Evolutionary conservation across 1,140 invertebrate genomes (phyloP).

Genomic region (Piezodorus guildinii): DNA sequence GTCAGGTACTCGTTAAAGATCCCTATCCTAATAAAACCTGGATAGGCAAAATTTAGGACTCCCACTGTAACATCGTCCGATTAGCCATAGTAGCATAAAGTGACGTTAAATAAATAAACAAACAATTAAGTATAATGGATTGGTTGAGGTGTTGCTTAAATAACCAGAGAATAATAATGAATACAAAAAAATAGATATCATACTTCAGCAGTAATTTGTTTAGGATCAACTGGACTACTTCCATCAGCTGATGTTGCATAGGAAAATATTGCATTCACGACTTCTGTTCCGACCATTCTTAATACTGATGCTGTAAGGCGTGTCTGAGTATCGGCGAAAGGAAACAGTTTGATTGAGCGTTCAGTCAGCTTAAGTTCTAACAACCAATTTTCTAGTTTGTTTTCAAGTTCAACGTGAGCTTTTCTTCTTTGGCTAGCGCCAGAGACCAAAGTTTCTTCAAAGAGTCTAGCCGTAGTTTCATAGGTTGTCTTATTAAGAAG

Average conservation of each 20-base stretch:
- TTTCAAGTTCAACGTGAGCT: slow-evolving; percentile 65
- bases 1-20: no score
- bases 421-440: slow-evolving; percentile 53
- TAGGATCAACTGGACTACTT: slow-evolving; percentile 42
- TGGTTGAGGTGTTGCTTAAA: no score
- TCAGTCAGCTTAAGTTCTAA: slow-evolving; percentile 73
- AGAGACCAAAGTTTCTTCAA: slow-evolving; percentile 55
- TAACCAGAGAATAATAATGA: background rate
- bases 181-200: background rate
- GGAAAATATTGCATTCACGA: slow-evolving; percentile 59
- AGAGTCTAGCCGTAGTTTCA: slow-evolving; percentile 52
- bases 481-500: slow-evolving; percentile 42
- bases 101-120: no score
- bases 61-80: no score
- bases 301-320: slow-evolving; percentile 69
- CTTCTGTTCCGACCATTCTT: slow-evolving; percentile 69
- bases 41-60: no score
- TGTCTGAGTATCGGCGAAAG: slow-evolving; percentile 44
- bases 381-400: slow-evolving; percentile 62
- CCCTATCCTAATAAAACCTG: no score
- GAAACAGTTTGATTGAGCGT: slow-evolving; percentile 64
- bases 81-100: no score
- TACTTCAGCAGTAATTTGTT: slow-evolving; percentile 37
- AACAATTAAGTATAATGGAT: no score
- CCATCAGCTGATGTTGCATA: slow-evolving; percentile 26